Evolutionary conservation across 2,113 vertebrate species (phyloP).

Genomic region (Aegithalos caudatus): DNA sequence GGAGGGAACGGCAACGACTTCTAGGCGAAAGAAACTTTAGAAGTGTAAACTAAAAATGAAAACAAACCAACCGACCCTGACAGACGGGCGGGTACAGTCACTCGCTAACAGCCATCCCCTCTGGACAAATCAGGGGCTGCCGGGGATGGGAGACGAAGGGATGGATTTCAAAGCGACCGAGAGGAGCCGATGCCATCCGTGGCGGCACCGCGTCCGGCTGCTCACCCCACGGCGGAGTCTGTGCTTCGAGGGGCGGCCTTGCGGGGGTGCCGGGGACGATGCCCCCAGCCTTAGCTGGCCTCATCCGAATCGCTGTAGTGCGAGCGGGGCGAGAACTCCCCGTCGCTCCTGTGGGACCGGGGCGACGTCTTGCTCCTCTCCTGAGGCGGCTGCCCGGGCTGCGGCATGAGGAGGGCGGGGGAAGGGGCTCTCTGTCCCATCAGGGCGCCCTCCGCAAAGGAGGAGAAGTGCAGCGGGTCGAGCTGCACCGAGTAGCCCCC

Average conservation of each 20-base stretch:
- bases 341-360: slow-evolving; percentile 89
- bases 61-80: not conserved
- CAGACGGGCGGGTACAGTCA: not conserved
- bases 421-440: slow-evolving; percentile 77
- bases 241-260: not conserved
- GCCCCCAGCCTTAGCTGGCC: slow-evolving; percentile 69
- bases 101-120: not conserved
- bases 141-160: not conserved
- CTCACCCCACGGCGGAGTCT: not conserved
- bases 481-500: slow-evolving; percentile 77
- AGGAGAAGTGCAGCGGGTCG: slow-evolving; percentile 76
- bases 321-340: slow-evolving; percentile 93
- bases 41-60: not conserved
- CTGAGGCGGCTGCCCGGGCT: slow-evolving; percentile 52
- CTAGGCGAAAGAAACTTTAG: slow-evolving; percentile 2
- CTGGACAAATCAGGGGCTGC: not conserved
- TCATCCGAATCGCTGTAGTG: slow-evolving; percentile 98
- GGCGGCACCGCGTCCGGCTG: not conserved
- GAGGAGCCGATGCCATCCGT: not conserved
- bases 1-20: slow-evolving; percentile 33
- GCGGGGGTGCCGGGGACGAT: not conserved
- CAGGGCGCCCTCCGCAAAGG: slow-evolving; percentile 79
- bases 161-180: not conserved
- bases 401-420: slow-evolving; percentile 67
- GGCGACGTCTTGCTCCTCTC: slow-evolving; percentile 86